Percentiles rank a stretch among this genome's conserved stretches.
Evolutionary conservation across 2,113 vertebrate species (phyloP).

Genomic region (Trematomus loennbergii): DNA sequence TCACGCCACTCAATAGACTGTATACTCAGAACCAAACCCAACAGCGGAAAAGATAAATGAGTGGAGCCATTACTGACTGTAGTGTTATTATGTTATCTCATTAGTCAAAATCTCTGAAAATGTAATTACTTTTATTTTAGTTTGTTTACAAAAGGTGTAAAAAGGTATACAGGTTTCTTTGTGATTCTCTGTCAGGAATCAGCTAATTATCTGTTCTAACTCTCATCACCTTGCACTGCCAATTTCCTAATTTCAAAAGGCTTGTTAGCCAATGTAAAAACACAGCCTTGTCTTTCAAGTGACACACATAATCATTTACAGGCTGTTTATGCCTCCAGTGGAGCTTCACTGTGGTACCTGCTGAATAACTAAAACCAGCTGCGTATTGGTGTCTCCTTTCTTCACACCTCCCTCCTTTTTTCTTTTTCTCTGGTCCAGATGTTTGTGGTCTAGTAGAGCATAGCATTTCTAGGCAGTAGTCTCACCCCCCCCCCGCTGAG

Average conservation of each 20-base stretch:
- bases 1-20: not conserved
- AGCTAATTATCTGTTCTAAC: not conserved
- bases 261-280: slow-evolving; percentile 23
- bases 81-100: not conserved
- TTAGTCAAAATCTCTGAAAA: not conserved
- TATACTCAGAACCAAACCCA: not conserved
- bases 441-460: slow-evolving; percentile 52
- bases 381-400: slow-evolving; percentile 5
- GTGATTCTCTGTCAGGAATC: slow-evolving; percentile 8
- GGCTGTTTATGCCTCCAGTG: slow-evolving; percentile 48
- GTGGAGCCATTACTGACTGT: not conserved
- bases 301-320: slow-evolving; percentile 57
- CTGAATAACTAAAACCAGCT: slow-evolving; percentile 38
- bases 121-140: not conserved
- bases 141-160: not conserved
- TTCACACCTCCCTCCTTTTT: slow-evolving; percentile 3
- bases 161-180: not conserved
- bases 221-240: not conserved
- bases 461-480: slow-evolving; percentile 50
- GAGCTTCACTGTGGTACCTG: slow-evolving; percentile 47
- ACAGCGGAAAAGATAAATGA: not conserved
- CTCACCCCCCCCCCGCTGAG: slow-evolving; percentile 34
- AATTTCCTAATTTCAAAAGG: slow-evolving; percentile 24
- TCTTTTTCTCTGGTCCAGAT: slow-evolving; percentile 37
- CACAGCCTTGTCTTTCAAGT: slow-evolving; percentile 35